These are phyloP conservation scores for Tokudaia muenninki DNA, from an alignment of 2,797 vertebrate genomes.

Conservation along the genomic window DNA sequence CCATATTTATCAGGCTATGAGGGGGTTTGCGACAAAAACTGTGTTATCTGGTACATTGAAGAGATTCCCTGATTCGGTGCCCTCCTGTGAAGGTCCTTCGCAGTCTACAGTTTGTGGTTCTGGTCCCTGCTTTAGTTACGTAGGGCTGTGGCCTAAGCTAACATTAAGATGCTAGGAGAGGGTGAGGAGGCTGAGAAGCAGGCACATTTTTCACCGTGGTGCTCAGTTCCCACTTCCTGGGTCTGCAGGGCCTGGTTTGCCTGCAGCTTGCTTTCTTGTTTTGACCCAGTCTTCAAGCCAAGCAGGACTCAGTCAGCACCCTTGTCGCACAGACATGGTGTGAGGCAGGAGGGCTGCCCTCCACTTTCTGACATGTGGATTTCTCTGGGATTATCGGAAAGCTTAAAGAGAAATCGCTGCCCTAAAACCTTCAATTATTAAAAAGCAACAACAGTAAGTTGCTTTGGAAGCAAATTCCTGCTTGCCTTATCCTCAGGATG, in stretches of 20 bases:
- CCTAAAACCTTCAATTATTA: conserved; percentile 83
- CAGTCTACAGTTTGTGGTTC: conserved; percentile 43
- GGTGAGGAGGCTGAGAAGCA: conserved; percentile 54
- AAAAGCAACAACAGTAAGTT: conserved; percentile 84
- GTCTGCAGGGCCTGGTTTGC: conserved; percentile 67
- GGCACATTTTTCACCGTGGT: conserved; percentile 64
- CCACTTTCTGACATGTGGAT: conserved; percentile 80
- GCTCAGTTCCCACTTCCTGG: conserved; percentile 78
- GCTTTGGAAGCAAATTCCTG: conserved; percentile 87
- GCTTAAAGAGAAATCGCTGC: conserved; percentile 84
- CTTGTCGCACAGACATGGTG: conserved; percentile 8
- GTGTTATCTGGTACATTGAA: background rate
- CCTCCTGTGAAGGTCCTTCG: background rate
- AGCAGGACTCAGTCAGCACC: background rate
- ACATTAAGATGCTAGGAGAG: conserved; percentile 48
- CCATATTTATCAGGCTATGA: background rate
- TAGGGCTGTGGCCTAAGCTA: conserved; percentile 49
- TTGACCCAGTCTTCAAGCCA: conserved; percentile 54
- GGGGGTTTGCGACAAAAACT: background rate
- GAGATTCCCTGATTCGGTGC: conserved; percentile 19
- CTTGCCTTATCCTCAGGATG: conserved; percentile 83
- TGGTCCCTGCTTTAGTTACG: conserved; percentile 18
- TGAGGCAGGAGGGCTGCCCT: conserved; percentile 63
- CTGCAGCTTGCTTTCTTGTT: conserved; percentile 52
- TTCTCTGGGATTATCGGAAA: conserved; percentile 84